Percentiles rank a stretch among this genome's conserved stretches.
These are phyloP conservation scores for Scaptomyza graminum DNA, from an alignment of 1,140 invertebrate genomes.

Conservation along the genomic window DNA sequence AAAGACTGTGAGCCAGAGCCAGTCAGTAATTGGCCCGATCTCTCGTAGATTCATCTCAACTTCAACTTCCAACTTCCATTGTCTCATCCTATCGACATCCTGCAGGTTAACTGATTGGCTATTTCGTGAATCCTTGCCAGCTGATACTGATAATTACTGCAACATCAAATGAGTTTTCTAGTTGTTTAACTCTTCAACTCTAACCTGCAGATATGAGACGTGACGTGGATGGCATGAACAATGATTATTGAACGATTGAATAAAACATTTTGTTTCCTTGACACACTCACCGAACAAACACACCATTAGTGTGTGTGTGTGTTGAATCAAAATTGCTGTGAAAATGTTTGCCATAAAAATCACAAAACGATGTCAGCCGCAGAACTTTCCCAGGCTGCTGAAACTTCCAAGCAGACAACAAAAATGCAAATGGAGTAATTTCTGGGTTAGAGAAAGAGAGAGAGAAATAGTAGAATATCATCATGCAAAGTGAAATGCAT, in stretches of 20 bases:
- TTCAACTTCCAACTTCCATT: slow-evolving; percentile 16
- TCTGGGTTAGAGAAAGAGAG: background rate
- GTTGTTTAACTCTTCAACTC: no score
- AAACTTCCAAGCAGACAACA: background rate
- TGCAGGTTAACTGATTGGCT: no score
- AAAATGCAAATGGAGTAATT: background rate
- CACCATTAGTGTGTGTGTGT: slow-evolving; percentile 10
- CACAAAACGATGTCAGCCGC: slow-evolving; percentile 44
- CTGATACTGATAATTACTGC: no score
- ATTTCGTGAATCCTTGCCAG: no score
- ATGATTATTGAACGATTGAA: background rate
- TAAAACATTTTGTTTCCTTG: background rate
- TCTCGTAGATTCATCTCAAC: slow-evolving; percentile 21
- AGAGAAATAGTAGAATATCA: slow-evolving; percentile 9
- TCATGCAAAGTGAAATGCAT: slow-evolving; percentile 70
- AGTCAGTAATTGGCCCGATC: slow-evolving; percentile 49
- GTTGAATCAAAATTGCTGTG: slow-evolving; percentile 10
- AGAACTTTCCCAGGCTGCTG: slow-evolving; percentile 67
- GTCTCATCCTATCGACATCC: background rate
- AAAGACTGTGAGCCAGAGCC: slow-evolving; percentile 17
- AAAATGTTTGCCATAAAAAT: slow-evolving; percentile 41
- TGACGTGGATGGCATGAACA: background rate
- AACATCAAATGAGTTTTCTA: no score
- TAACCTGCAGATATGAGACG: background rate
- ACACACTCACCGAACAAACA: background rate